Evolutionary conservation across 2,888 invertebrate genomes (phyloP).

Genomic region (Blomia tropicalis): DNA sequence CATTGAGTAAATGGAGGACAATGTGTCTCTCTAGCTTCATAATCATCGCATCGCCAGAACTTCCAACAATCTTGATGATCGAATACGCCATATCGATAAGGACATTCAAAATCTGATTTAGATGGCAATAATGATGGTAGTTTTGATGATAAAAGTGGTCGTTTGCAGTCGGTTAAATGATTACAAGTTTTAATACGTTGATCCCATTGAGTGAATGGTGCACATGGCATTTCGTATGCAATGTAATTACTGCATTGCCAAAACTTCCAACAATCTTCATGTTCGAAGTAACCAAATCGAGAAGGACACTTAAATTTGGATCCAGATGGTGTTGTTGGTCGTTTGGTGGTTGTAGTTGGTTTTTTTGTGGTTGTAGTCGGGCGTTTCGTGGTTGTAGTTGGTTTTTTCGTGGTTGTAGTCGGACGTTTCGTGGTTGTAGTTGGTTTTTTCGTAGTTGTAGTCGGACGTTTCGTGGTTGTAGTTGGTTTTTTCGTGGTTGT

Average conservation of each 20-base stretch:
- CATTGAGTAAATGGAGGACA: constrained; percentile 11
- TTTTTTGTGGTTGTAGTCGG: too few relatives aligned
- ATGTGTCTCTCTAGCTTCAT: neutral
- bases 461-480: too few relatives aligned
- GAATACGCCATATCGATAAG: neutral
- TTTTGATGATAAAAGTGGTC: neutral
- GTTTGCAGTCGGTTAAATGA: neutral
- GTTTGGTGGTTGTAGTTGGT: too few relatives aligned
- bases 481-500: too few relatives aligned
- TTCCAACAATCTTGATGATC: constrained; percentile 19
- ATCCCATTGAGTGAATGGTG: neutral
- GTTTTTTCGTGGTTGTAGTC: too few relatives aligned
- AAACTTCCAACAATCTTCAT: constrained; percentile 15
- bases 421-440: too few relatives aligned
- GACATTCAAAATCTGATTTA: neutral
- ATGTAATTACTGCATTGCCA: neutral
- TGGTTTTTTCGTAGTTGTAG: too few relatives aligned
- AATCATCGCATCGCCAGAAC: constrained; percentile 5
- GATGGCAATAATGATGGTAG: neutral
- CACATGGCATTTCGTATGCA: neutral
- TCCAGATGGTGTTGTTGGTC: too few relatives aligned
- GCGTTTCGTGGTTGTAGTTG: too few relatives aligned
- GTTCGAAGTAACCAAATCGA: neutral
- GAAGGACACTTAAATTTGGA: neutral
- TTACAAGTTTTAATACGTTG: neutral